Evolutionary conservation across 2,888 invertebrate species (phyloP).

Genomic region (Eristalis arbustorum): DNA sequence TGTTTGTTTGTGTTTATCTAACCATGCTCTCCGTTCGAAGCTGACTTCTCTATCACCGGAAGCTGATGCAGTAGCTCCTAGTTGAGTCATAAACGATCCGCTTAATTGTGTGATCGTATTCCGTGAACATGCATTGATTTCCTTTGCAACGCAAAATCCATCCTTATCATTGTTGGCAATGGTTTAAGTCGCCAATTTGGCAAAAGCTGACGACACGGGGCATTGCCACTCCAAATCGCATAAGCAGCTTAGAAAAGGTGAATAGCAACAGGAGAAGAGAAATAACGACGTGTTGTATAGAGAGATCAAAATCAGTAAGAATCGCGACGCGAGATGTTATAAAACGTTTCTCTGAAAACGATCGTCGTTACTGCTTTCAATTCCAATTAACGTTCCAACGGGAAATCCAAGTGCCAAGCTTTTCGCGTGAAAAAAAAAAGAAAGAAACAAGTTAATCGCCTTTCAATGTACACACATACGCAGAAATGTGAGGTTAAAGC

Average conservation of each 20-base stretch:
- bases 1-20: no score
- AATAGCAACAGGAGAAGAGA: background rate
- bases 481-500: background rate
- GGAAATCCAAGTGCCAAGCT: background rate
- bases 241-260: slow-evolving; percentile 11
- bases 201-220: background rate
- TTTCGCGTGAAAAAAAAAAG: background rate
- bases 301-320: background rate
- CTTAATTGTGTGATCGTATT: background rate
- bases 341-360: background rate
- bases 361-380: background rate
- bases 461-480: background rate
- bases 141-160: background rate
- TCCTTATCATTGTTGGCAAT: background rate
- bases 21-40: no score
- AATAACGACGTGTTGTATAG: background rate
- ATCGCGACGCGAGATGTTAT: background rate
- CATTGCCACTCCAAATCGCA: slow-evolving; percentile 7
- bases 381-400: background rate
- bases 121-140: background rate
- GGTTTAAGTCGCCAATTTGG: background rate
- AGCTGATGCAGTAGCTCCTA: background rate
- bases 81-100: background rate
- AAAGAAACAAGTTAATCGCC: background rate
- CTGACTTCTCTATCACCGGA: background rate